Conservation (phyloP, 2,113 vertebrate genomes). For the Labrus mixtus region DNA sequence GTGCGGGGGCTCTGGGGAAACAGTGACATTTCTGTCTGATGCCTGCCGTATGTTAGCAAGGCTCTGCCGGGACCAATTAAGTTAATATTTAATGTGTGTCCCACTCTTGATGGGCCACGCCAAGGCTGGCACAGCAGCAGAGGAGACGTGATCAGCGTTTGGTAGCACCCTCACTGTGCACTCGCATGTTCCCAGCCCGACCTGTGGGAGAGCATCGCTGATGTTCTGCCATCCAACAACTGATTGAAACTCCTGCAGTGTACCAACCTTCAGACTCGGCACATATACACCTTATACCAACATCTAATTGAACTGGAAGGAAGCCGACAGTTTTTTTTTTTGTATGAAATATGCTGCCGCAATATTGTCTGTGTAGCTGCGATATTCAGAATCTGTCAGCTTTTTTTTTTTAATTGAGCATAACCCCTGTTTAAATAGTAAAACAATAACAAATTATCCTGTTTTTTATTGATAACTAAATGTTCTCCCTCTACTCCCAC, state of each 20-base stretch:
- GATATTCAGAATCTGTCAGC: slow-evolving; percentile 22
- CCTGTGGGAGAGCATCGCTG: slow-evolving; percentile 69
- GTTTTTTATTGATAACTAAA: slow-evolving; percentile 60
- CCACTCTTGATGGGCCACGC: slow-evolving; percentile 70
- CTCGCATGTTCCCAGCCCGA: slow-evolving; percentile 67
- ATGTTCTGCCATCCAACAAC: slow-evolving; percentile 74
- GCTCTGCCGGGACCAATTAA: slow-evolving; percentile 83
- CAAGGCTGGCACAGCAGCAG: slow-evolving; percentile 73
- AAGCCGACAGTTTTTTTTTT: slow-evolving; percentile 32
- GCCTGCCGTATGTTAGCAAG: slow-evolving; percentile 76
- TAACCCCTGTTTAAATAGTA: slow-evolving; percentile 39
- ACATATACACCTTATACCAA: slow-evolving; percentile 35
- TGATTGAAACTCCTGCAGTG: slow-evolving; percentile 73
- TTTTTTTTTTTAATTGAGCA: slow-evolving; percentile 19
- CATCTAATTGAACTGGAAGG: slow-evolving; percentile 59
- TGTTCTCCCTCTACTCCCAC: slow-evolving; percentile 58
- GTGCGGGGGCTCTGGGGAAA: slow-evolving; percentile 75
- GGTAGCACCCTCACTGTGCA: slow-evolving; percentile 62
- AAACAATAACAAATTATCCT: slow-evolving; percentile 38
- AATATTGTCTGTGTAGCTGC: slow-evolving; percentile 26
- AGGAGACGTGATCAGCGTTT: slow-evolving; percentile 69
- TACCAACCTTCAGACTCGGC: slow-evolving; percentile 31
- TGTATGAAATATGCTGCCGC: background rate
- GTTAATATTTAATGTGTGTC: slow-evolving; percentile 85
- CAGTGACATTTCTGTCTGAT: slow-evolving; percentile 81